Evolutionary conservation across 2,113 vertebrate species (phyloP).

Genomic region (Camelus bactrianus): DNA sequence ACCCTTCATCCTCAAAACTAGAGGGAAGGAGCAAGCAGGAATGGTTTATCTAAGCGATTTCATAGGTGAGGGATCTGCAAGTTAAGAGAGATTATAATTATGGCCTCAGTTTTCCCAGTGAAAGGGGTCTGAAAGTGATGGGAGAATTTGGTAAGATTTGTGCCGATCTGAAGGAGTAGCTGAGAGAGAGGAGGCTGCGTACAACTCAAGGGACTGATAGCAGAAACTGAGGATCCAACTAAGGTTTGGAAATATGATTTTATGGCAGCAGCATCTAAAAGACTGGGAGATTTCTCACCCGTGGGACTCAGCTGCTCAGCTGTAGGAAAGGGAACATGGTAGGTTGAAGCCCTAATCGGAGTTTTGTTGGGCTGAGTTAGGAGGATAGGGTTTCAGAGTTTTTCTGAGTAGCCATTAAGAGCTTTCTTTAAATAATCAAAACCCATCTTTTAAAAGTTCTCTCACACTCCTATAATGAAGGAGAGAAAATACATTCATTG

Average conservation of each 20-base stretch:
- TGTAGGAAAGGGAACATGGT: not conserved
- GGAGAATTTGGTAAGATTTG: not conserved
- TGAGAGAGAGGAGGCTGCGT: not conserved
- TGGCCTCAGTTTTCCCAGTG: not conserved
- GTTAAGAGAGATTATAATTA: not conserved
- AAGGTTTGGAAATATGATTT: constrained; percentile 7
- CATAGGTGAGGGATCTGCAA: not conserved
- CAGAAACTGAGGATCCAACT: not conserved
- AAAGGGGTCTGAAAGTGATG: not conserved
- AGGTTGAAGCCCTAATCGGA: not conserved
- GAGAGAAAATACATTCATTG: not conserved
- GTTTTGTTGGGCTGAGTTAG: not conserved
- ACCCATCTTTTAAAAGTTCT: not conserved
- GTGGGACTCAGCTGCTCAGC: not conserved
- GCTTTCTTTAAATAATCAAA: not conserved
- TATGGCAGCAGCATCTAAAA: not conserved
- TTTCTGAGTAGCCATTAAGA: not conserved
- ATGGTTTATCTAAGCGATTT: not conserved
- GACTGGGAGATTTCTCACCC: not conserved
- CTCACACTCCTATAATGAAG: not conserved
- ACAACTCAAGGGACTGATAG: not conserved
- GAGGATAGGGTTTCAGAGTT: not conserved
- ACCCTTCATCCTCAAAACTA: not conserved
- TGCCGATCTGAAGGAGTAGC: not conserved
- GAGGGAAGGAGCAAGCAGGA: not conserved